Evolutionary conservation across 1,140 invertebrate species (phyloP), one percentile per base, ranked within the genome.

Genomic region (Tetramorium simillimum): DNA sequence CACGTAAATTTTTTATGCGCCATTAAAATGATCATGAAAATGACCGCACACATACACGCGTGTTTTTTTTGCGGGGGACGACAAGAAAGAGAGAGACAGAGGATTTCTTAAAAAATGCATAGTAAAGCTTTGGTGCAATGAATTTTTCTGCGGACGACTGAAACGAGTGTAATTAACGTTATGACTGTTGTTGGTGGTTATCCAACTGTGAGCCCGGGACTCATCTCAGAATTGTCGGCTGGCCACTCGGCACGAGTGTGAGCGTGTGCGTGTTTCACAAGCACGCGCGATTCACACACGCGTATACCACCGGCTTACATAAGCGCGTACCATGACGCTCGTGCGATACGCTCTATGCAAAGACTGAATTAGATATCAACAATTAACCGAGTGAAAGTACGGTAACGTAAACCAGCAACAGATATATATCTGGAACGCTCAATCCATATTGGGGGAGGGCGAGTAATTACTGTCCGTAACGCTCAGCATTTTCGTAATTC

Each of bases 101-200:
- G 40, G 24, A 24, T 24, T 76, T 85, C 46, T 78, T 51, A 28
- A 53, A 46, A 85, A 78, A 51, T 7, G 4, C 18, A 49, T 21
- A 85, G 51, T 77, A 85, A 46, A 62, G 24, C 33, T 78, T 85
- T 53, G 10, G 33, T 28, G 51, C 67, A 76, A 65, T 86, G 88
- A 82, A 72, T 85, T 62, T 82, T 88, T 65, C 69, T 76, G 70
- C 84, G 40, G 70, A 86, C 67, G 56, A 49, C 72, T 90, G 84
- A 86, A 88, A 90, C 72, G 77, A 78, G 85, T 87, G 88, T 75
- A 90, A 90, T 90, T 90, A 89, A 89, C 85, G 56, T 89, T 89
- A 89, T 53, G 58, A 89, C 75, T 78, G 40, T 84, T 73, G 60
- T 80, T 49, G 88, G 88, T 89, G 69, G 86, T 87, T 90, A 89